Evolutionary conservation across 2,113 vertebrate genomes (phyloP).

Genomic region (Ammodytes dubius): DNA sequence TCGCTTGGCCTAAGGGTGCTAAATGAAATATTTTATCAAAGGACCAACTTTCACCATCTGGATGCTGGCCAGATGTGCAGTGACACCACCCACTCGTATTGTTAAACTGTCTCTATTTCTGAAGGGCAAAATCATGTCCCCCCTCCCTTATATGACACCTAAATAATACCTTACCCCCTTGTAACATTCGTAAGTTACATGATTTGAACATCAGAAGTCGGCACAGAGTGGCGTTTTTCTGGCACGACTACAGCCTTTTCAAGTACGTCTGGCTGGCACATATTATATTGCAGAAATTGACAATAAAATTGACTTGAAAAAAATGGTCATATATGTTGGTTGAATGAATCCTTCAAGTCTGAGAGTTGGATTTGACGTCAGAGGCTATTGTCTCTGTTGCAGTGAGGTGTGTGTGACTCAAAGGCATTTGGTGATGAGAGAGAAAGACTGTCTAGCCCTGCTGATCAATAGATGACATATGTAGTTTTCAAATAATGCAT

Average conservation of each 20-base stretch:
- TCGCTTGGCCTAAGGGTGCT: conserved; percentile 27
- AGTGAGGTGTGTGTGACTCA: neutral
- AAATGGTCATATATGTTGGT: neutral
- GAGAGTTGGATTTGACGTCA: neutral
- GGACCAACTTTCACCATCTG: conserved; percentile 34
- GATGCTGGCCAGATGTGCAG: conserved; percentile 46
- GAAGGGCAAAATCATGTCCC: conserved; percentile 4
- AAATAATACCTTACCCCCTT: conserved; percentile 1
- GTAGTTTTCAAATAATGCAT: conserved; percentile 12
- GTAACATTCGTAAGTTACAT: neutral
- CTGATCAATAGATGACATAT: conserved; percentile 9
- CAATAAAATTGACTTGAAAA: too few species aligned
- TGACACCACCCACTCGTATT: conserved; percentile 10
- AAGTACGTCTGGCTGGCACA: too few species aligned
- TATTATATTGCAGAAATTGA: too few species aligned
- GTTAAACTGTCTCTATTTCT: conserved; percentile 11
- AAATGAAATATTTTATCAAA: conserved; percentile 38
- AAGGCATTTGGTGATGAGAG: neutral
- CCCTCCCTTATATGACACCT: conserved; percentile 4
- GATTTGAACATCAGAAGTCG: neutral
- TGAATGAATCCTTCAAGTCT: conserved; percentile 11
- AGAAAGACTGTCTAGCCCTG: conserved; percentile 3
- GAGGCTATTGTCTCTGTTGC: neutral
- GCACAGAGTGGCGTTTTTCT: neutral
- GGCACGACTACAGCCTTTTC: neutral